A percentile compares a stretch with the other conserved stretches of the same genome.
Conservation (phyloP, 2,888 invertebrate genomes). For the Brachyopa scutellaris region DNA sequence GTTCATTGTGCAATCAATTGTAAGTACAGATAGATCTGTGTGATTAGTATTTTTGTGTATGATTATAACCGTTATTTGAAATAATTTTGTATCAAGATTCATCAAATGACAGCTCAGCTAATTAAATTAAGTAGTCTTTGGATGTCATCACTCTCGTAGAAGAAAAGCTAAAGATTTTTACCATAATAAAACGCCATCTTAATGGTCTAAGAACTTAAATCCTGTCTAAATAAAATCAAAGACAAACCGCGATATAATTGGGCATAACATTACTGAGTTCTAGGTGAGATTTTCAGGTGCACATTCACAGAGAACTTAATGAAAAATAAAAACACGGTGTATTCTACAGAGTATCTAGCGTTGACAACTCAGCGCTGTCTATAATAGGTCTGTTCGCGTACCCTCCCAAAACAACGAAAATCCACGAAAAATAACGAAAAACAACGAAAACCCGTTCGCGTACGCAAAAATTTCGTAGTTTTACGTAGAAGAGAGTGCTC, state of each 20-base stretch:
- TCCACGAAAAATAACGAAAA: no score
- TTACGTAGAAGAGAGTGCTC: no score
- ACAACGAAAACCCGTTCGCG: no score
- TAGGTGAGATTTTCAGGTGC: conserved; percentile 6
- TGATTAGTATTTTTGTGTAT: neutral
- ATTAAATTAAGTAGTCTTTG: neutral
- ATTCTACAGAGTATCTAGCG: neutral
- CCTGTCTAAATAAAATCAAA: no score
- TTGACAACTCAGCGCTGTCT: conserved; percentile 9
- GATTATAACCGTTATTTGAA: neutral
- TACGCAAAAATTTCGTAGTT: no score
- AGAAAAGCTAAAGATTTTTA: conserved; percentile 22
- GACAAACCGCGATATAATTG: conserved; percentile 40
- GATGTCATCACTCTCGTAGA: neutral
- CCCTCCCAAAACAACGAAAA: no score
- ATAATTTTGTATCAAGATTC: neutral
- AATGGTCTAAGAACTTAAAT: conserved; percentile 4
- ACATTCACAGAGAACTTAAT: neutral
- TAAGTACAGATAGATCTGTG: conserved; percentile 65
- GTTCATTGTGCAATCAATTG: conserved; percentile 82
- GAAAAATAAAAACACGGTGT: conserved; percentile 3
- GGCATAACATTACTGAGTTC: conserved; percentile 29
- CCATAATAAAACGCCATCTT: conserved; percentile 19
- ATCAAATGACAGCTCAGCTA: neutral
- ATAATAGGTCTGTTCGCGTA: no score